Percentiles rank a stretch among this genome's conserved stretches.
These are phyloP conservation scores for Napeogenes inachia DNA, from an alignment of 2,888 invertebrate species.

Conservation along the genomic window DNA sequence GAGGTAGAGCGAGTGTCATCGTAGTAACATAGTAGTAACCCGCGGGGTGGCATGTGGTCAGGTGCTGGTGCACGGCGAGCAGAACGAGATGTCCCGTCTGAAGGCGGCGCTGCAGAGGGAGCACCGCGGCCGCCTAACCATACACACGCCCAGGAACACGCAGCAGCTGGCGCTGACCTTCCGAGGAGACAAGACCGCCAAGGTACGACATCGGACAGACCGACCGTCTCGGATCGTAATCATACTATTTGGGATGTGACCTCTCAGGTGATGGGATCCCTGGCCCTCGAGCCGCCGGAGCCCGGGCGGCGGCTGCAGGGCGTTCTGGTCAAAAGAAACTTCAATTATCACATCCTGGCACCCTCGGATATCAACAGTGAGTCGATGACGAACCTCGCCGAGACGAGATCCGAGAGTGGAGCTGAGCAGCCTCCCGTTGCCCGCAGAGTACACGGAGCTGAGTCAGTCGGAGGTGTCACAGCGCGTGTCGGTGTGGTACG, in stretches of 20 bases:
- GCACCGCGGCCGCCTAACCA: slow-evolving; percentile 92
- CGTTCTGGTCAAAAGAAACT: slow-evolving; percentile 96
- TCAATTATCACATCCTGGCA: slow-evolving; percentile 96
- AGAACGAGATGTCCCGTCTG: slow-evolving; percentile 98
- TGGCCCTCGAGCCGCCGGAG: slow-evolving; percentile 90
- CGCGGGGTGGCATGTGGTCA: slow-evolving; percentile 39
- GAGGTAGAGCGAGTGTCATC: too few species aligned
- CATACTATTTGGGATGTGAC: too few species aligned
- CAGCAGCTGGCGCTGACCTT: slow-evolving; percentile 95
- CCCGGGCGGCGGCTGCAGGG: slow-evolving; percentile 91
- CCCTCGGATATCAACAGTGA: slow-evolving; percentile 93
- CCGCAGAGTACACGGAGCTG: slow-evolving; percentile 94
- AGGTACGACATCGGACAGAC: slow-evolving; percentile 73
- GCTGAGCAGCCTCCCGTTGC: not conserved
- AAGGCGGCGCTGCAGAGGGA: slow-evolving; percentile 96
- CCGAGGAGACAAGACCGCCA: slow-evolving; percentile 98
- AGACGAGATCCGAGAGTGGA: too few species aligned
- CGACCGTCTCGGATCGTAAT: too few species aligned
- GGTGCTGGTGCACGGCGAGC: slow-evolving; percentile 98
- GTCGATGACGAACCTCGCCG: slow-evolving; percentile 34
- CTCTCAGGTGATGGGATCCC: slow-evolving; percentile 86
- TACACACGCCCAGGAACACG: slow-evolving; percentile 98
- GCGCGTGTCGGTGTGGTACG: slow-evolving; percentile 92
- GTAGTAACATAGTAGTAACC: too few species aligned
- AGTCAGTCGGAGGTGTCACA: slow-evolving; percentile 95